Evolutionary conservation across 2,888 invertebrate genomes (phyloP).

Genomic region (Lottia gigantea): DNA sequence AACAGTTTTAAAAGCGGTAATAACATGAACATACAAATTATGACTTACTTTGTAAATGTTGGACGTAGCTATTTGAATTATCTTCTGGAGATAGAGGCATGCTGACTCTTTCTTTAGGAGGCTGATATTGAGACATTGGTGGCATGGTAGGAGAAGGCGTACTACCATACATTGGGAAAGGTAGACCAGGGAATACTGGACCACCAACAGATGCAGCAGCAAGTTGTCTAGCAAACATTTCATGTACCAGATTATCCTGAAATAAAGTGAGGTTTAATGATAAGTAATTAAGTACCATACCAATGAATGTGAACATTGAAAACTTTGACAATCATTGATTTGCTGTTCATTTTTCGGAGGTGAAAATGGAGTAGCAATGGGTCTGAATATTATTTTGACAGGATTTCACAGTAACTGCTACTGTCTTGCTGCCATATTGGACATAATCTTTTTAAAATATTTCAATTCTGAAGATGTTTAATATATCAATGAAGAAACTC

Average conservation of each 20-base stretch:
- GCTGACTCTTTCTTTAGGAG: slow-evolving; percentile 66
- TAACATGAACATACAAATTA: neutral
- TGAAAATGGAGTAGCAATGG: too few species aligned
- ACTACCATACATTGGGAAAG: slow-evolving; percentile 66
- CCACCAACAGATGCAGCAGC: slow-evolving; percentile 41
- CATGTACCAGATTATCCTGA: slow-evolving; percentile 61
- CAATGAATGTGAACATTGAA: too few species aligned
- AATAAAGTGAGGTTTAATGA: slow-evolving; percentile 24
- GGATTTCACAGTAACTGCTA: too few species aligned
- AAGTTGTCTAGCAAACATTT: slow-evolving; percentile 58
- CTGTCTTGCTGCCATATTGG: too few species aligned
- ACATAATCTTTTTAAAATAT: too few species aligned
- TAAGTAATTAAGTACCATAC: too few species aligned
- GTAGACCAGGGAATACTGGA: slow-evolving; percentile 50
- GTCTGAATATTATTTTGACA: too few species aligned
- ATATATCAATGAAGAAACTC: too few species aligned
- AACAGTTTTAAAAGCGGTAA: too few species aligned
- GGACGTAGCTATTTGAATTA: slow-evolving; percentile 53
- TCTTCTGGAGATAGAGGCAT: slow-evolving; percentile 41
- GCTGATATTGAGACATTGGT: slow-evolving; percentile 72
- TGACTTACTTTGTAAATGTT: slow-evolving; percentile 55
- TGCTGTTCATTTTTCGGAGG: too few species aligned
- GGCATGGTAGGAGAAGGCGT: slow-evolving; percentile 70
- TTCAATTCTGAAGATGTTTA: too few species aligned
- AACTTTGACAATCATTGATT: too few species aligned